Base-by-base conservation (phyloP, 1,140 invertebrate species). In the Caerostris darwini region DNA sequence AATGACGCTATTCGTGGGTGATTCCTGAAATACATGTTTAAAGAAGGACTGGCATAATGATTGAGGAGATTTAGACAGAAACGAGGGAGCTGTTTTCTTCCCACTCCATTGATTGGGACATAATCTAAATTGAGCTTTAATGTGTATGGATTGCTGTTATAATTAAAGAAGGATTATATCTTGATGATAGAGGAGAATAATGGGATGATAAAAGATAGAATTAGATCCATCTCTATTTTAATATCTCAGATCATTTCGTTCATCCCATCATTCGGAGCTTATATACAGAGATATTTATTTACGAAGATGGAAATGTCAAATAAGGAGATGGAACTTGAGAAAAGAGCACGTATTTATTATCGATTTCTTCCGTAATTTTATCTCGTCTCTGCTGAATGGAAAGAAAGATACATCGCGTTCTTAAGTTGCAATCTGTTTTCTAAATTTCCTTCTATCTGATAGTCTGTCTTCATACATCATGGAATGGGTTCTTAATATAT, bases 61-160 rank as follows among this genome's bases (percentile, higher is more conserved):
- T 77, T 19, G 71, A 77, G 50, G 14, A 19, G 71, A 5, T 77
- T 77, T 77, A 7, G 71, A 8, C 50, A 50, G 50, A 77, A 77
- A 53, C 3, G 71, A 64, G 61, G 61, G 19, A 77, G 71, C 8
- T 14, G 19, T 77, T 77, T 77, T 19, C 17, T 77, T 77, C 71
- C 50, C 71, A 77, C 50, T 77, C 19, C 34, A 77, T 77, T 77
- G n/a, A 77, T 77, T n/a, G n/a, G 8, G 50, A 77, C 71, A 77
- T 77, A 19, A 77, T 34, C 71, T 77, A 19, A 19, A 77, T 77
- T 34, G 71, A 77, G 71, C 3, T n/a, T 10, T 77, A 34, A 77
- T 77, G 61, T 10, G 17, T 64, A 17, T 64, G 50, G 71, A 19
- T 50, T 77, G n/a, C 8, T 77, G 19, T 77, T 77, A 77, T 53